These are phyloP conservation scores for Naja naja DNA, from an alignment of 2,113 vertebrate genomes.

Conservation along the genomic window DNA sequence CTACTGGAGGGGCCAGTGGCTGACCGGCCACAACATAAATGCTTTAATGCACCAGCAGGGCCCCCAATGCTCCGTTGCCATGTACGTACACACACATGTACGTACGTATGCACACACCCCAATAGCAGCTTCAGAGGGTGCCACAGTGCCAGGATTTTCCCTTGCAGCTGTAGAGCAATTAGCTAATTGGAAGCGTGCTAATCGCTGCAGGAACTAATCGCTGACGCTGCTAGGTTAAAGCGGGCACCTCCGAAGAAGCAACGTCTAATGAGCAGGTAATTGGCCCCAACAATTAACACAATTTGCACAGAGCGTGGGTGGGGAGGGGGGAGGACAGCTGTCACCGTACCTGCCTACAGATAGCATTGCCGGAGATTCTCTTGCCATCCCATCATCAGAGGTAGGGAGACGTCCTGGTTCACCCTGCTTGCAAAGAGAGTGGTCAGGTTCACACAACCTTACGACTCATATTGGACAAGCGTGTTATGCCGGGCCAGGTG, in stretches of 20 bases:
- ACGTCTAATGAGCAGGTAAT: constrained; percentile 59
- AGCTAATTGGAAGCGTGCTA: not conserved
- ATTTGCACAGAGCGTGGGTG: not conserved
- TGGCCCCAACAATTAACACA: constrained; percentile 50
- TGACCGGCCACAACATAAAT: not conserved
- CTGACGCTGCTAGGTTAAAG: constrained; percentile 38
- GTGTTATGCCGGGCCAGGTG: not conserved
- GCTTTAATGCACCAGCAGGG: not conserved
- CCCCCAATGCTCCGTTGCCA: not conserved
- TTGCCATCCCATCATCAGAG: no score
- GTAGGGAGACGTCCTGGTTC: not conserved
- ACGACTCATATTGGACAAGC: not conserved
- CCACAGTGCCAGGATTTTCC: not conserved
- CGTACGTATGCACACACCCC: not conserved
- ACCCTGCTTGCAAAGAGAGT: not conserved
- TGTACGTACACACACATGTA: not conserved
- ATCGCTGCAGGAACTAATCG: constrained; percentile 18
- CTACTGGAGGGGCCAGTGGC: no score
- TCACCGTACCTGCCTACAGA: not conserved
- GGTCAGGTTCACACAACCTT: not conserved
- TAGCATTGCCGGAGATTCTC: not conserved
- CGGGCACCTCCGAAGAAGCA: not conserved
- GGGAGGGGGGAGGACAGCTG: not conserved
- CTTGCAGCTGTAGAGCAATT: constrained; percentile 38
- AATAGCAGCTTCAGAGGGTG: not conserved